Conservation (phyloP, 2,797 vertebrate species). For the Microctenopoma steveboyesi region DNA sequence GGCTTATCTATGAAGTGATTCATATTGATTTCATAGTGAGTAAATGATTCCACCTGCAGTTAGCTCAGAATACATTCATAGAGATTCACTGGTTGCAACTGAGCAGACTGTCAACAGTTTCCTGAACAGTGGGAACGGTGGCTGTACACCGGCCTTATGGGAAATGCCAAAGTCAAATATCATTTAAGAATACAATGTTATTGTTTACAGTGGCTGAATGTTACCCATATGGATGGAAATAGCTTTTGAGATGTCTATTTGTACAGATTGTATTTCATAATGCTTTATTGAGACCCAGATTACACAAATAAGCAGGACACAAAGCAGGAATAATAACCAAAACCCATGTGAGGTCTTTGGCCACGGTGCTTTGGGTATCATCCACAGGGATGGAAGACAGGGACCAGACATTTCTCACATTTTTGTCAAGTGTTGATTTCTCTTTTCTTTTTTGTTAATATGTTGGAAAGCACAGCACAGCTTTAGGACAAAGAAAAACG, state of each 20-base stretch:
- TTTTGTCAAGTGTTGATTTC: constrained; percentile 57
- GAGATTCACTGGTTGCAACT: constrained; percentile 55
- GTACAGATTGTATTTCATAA: constrained; percentile 86
- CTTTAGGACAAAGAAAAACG: constrained; percentile 42
- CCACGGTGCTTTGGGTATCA: constrained; percentile 55
- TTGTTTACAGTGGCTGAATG: constrained; percentile 87
- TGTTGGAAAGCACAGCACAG: constrained; percentile 57
- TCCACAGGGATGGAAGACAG: constrained; percentile 58
- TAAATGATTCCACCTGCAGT: constrained; percentile 35
- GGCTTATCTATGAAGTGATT: constrained; percentile 24
- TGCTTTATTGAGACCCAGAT: constrained; percentile 80
- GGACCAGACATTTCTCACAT: constrained; percentile 59
- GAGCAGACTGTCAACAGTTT: constrained; percentile 59
- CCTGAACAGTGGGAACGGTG: constrained; percentile 76
- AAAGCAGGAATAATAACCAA: constrained; percentile 84
- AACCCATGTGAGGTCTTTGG: constrained; percentile 79
- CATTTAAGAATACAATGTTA: constrained; percentile 82
- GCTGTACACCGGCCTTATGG: constrained; percentile 74
- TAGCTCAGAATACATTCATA: constrained; percentile 30
- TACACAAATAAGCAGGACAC: constrained; percentile 82
- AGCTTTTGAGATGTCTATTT: constrained; percentile 84
- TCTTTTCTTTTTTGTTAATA: constrained; percentile 57
- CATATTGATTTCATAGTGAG: constrained; percentile 18
- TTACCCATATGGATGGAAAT: constrained; percentile 82
- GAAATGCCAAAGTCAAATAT: constrained; percentile 83